These are phyloP conservation scores for Alloplasta piceator DNA, from an alignment of 2,888 invertebrate species.

Conservation along the genomic window DNA sequence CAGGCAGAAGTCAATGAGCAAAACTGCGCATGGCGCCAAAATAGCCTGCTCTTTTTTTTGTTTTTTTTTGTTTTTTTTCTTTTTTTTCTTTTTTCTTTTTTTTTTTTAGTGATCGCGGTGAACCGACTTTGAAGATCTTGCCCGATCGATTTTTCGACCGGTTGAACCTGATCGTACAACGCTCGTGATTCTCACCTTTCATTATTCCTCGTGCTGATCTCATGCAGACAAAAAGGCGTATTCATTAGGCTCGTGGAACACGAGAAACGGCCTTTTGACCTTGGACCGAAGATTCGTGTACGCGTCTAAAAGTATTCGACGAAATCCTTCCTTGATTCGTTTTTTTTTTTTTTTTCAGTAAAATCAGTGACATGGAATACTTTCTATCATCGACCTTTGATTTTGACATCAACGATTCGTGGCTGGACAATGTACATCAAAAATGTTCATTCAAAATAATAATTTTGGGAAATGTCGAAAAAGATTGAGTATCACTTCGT, in stretches of 20 bases:
- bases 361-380: slow-evolving; percentile 10
- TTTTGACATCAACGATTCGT: too few species aligned
- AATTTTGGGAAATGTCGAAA: too few species aligned
- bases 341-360: not conserved
- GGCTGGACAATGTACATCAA: too few species aligned
- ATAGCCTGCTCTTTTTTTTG: slow-evolving; percentile 17
- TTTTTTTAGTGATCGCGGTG: too few species aligned
- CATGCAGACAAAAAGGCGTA: not conserved
- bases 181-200: slow-evolving; percentile 43
- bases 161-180: slow-evolving; percentile 45
- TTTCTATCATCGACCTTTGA: slow-evolving; percentile 2
- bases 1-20: slow-evolving; percentile 18
- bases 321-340: slow-evolving; percentile 1
- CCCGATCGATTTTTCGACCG: slow-evolving; percentile 52
- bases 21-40: slow-evolving; percentile 50
- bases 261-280: not conserved
- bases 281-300: not conserved
- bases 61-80: too few species aligned
- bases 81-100: too few species aligned
- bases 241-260: not conserved
- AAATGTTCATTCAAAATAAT: too few species aligned
- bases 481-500: too few species aligned
- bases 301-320: not conserved
- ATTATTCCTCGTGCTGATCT: not conserved
- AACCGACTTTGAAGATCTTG: slow-evolving; percentile 33